Base-by-base conservation (phyloP, 2,797 vertebrate species). In the Odontamblyopus rebecca region DNA sequence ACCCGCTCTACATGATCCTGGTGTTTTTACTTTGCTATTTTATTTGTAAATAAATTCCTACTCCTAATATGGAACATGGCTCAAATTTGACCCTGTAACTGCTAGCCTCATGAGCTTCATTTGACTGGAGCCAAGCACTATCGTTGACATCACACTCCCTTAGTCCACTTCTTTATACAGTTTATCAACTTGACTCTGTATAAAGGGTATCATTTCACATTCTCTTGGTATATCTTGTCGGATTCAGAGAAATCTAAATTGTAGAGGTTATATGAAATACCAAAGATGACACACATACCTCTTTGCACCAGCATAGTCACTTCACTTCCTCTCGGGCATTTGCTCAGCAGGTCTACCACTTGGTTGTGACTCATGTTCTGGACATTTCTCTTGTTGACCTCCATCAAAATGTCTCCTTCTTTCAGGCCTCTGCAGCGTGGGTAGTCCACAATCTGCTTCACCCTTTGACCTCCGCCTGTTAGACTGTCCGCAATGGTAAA, bases 361-460 rank as follows among this genome's bases (percentile, higher is more conserved):
- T 99, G 97, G 88, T 96, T 99, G 93, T 99, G 97, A 79, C 95
- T 96, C 87, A 99, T 95, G 73, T 94, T 96, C 90, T 98, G 98
- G 81, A 99, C 98, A 29, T 96, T 99, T 90, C 96, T 97, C 93
- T 99, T 99, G 88, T 98, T 99, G 68, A 99, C 96, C 89, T 99
- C 98, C 19, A 99, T 94, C 54, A 99, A 95, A 69, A 99, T 97
- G 82, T 99, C 98, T 0, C 95, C 95, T 81, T 99, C 97, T 82
- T 96, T 98, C 57, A 99, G 93, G 73, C 98, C 98, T 0, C 98
- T 95, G 89, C 98, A 99, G 54, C 98, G 93, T 0, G 97, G 98
- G 82, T 98, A 97, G 92, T 99, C 98, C 73, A 99, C 97, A 0
- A 99, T 97, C 84, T 98, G 97, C 85, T 99, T 99, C 72, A 99